Base-by-base conservation (phyloP, 2,797 vertebrate genomes). In the Buphagus erythrorhynchus region DNA sequence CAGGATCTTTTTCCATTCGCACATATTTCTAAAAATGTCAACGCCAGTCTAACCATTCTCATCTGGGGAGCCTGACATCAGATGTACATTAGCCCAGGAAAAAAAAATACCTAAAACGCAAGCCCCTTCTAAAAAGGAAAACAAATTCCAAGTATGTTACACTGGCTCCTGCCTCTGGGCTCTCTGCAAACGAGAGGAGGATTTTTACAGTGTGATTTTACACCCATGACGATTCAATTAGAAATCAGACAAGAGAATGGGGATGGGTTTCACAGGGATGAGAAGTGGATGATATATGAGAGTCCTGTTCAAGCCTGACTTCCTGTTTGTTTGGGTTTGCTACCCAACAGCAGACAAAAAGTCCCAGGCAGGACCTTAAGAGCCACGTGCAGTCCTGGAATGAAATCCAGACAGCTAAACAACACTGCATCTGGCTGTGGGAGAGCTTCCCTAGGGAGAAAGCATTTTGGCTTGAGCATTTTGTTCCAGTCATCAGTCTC, bases 11-110 rank as follows among this genome's bases (percentile, higher is more conserved):
- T 97, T 96, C 91, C 93, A 93, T 93, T 95, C 0, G 63, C 92
- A 84, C 54, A 79, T 61, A 93, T 81, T 96, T 97, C 91, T 97
- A 94, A 95, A 97, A 96, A 95, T 93, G 94, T 93, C 95, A 91
- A 24, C 4, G 6, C 57, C 79, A 79, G 66, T 68, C 91, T 65
- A 93, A 90, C 86, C 71, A 93, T 42, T 88, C 91, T 94, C 87
- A 81, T 90, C 77, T 91, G 85, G 71, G 76, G 76, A 91, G 90
- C 48, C 85, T 83, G 73, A 92, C 91, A 93, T 92, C 91, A 92
- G 62, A 95, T 84, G 85, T 94, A 74, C 52, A 51, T 90, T 84
- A 92, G 68, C 51, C 25, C 1, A 0, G 25, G 19, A 11, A 57
- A 69, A 86, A 52, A 86, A 75, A 79, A 61, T 11, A 69, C 16